Evolutionary conservation across 2,113 vertebrate species (phyloP).

Genomic region (Dicerorhinus sumatrensis): DNA sequence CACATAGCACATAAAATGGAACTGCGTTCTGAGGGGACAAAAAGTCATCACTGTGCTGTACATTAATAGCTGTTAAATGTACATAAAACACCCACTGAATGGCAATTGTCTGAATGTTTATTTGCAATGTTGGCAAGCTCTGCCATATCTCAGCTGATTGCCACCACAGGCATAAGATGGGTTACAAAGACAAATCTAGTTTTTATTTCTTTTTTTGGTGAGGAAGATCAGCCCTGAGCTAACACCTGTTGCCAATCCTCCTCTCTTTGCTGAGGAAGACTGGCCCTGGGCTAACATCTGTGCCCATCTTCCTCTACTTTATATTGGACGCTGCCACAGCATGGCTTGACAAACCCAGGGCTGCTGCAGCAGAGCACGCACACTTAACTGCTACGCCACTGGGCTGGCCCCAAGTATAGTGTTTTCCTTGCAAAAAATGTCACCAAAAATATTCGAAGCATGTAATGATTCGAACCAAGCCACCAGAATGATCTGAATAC

Average conservation of each 20-base stretch:
- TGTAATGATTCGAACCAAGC: background rate
- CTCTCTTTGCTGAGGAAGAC: too few species aligned
- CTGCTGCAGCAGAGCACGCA: too few species aligned
- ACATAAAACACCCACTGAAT: background rate
- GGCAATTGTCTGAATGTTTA: background rate
- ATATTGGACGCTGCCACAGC: too few species aligned
- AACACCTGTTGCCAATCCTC: too few species aligned
- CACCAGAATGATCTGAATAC: background rate
- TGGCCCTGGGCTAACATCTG: too few species aligned
- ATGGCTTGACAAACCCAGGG: too few species aligned
- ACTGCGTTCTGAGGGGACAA: background rate
- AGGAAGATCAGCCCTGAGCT: too few species aligned
- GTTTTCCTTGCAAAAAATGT: background rate
- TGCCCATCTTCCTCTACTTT: too few species aligned
- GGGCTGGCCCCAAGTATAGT: background rate
- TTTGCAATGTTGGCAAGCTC: background rate
- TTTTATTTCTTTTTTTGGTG: too few species aligned
- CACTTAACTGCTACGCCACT: too few species aligned
- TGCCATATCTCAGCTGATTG: background rate
- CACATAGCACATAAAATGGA: background rate
- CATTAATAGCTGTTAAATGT: background rate
- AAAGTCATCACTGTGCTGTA: background rate
- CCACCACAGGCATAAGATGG: background rate
- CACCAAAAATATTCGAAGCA: background rate
- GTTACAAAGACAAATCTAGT: background rate